phyloP scores from a whole-genome alignment of 2,797 vertebrate species.

The Halcyon chelicuti region DNA sequence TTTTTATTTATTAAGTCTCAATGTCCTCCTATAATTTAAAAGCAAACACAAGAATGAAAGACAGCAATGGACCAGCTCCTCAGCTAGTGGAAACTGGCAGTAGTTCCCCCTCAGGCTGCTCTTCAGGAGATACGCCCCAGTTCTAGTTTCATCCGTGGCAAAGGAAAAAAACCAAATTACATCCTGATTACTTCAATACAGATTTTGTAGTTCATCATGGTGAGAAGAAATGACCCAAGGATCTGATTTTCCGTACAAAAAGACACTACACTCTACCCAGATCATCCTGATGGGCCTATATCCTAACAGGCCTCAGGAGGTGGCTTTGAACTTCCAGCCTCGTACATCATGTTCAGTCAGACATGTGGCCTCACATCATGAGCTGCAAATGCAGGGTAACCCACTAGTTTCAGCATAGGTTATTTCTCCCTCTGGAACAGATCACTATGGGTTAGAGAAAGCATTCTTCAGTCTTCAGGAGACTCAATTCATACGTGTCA shows the following conservation, averaged over 20 bases:
- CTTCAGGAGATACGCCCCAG: not conserved
- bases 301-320: not conserved
- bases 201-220: not conserved
- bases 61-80: not conserved
- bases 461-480: not conserved
- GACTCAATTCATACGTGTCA: rapidly evolving
- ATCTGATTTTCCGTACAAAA: not conserved
- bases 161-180: not conserved
- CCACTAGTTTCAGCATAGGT: not conserved
- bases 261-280: not conserved
- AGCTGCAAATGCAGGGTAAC: not conserved
- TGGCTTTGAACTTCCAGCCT: not conserved
- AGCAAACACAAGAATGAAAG: not conserved
- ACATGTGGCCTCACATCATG: not conserved
- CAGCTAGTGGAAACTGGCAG: not conserved
- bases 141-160: not conserved
- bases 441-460: not conserved
- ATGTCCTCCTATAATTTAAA: not conserved
- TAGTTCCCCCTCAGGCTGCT: not conserved
- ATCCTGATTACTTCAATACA: not conserved
- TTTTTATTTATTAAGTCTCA: not conserved
- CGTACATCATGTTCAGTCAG: not conserved
- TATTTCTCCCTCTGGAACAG: not conserved
- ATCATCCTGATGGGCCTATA: not conserved
- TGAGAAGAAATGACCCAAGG: not conserved